Conservation (phyloP, 2,797 vertebrate genomes). For the Buphagus erythrorhynchus region DNA sequence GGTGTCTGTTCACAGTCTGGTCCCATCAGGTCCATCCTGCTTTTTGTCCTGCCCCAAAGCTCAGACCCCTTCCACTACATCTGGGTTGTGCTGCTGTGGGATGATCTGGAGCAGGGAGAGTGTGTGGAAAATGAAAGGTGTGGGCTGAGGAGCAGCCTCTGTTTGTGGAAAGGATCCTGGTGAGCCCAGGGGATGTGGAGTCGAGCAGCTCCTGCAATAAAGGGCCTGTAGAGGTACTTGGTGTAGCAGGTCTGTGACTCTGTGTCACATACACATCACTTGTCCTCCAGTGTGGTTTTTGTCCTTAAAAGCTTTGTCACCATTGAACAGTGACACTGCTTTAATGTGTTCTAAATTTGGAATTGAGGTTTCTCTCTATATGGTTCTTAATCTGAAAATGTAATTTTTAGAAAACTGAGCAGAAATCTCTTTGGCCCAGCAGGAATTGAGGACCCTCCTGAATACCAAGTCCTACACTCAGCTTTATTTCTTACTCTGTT, state of each 20-base stretch:
- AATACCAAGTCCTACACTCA: not conserved
- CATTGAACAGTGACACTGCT: not conserved
- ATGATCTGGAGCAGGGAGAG: not conserved
- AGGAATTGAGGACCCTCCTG: not conserved
- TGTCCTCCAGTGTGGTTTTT: not conserved
- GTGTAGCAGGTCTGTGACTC: not conserved
- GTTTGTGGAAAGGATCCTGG: not conserved
- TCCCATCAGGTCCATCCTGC: not conserved
- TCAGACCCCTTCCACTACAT: not conserved
- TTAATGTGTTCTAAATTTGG: not conserved
- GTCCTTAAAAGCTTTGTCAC: not conserved
- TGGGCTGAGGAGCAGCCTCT: not conserved
- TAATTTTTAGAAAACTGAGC: not conserved
- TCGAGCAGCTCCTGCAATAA: not conserved
- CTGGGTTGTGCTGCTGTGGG: not conserved
- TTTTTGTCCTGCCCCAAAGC: not conserved
- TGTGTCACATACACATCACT: not conserved
- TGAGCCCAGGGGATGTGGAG: not conserved
- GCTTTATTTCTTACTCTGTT: not conserved
- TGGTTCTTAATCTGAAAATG: not conserved
- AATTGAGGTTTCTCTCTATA: conserved; percentile 22
- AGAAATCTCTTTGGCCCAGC: not conserved
- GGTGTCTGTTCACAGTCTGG: not conserved
- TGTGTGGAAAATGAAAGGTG: not conserved
- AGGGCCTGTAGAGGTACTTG: accelerated